These are phyloP conservation scores for Pseudoatta argentina DNA, from an alignment of 1,140 invertebrate species.

Conservation along the genomic window DNA sequence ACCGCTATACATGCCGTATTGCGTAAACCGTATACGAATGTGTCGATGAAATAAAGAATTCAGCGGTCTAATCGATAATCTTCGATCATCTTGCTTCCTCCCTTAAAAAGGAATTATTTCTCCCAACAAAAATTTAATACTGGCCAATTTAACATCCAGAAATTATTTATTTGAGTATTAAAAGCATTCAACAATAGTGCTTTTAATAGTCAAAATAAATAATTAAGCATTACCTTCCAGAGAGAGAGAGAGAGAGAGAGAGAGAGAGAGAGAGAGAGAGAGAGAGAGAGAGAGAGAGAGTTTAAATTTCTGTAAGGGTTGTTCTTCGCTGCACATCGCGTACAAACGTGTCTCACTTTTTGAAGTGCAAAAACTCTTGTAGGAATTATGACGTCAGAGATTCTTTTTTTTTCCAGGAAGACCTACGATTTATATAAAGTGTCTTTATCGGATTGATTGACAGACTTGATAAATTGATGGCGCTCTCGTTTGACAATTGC, in stretches of 20 bases:
- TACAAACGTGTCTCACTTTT: not conserved
- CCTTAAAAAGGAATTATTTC: not conserved
- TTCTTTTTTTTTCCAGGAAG: not conserved
- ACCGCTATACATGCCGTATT: slow-evolving; percentile 31
- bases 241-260: too few species aligned
- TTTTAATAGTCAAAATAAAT: too few species aligned
- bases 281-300: too few species aligned
- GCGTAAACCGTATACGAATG: slow-evolving; percentile 28
- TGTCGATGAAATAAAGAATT: slow-evolving; percentile 60
- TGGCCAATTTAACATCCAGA: too few species aligned
- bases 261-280: too few species aligned
- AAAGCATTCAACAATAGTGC: too few species aligned
- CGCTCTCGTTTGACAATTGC: slow-evolving; percentile 57
- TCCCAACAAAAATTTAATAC: too few species aligned
- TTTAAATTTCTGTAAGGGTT: too few species aligned
- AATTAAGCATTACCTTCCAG: too few species aligned
- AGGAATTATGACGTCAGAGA: not conserved
- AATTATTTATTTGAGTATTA: too few species aligned
- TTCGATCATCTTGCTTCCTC: not conserved
- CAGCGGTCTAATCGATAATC: slow-evolving; percentile 28
- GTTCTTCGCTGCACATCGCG: too few species aligned
- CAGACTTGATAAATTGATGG: slow-evolving; percentile 34
- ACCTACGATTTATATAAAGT: slow-evolving; percentile 2
- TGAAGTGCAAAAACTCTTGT: not conserved
- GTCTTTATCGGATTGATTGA: not conserved